phyloP scores from a whole-genome alignment of 2,113 vertebrate species.

The Pseudorasbora parva region DNA sequence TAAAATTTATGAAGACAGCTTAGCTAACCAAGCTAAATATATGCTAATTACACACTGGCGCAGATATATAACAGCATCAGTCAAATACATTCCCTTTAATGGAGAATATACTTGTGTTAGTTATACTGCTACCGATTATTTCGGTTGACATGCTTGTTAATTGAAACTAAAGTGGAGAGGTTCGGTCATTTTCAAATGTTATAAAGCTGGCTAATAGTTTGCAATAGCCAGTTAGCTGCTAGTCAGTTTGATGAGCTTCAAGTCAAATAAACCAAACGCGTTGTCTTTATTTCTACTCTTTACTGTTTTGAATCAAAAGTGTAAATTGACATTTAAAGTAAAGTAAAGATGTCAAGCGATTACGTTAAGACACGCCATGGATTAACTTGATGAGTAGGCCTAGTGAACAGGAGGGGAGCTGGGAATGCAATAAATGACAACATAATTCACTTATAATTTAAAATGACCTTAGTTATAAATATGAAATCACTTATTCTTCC shows the following conservation, averaged over 20 bases:
- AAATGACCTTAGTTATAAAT: too few relatives aligned
- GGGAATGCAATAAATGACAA: neutral
- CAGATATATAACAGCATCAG: neutral
- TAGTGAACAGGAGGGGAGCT: neutral
- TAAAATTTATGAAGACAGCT: neutral
- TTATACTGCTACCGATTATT: neutral
- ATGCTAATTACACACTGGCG: slow-evolving; percentile 24
- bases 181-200: neutral
- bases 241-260: neutral
- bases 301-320: neutral
- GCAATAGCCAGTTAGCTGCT: neutral
- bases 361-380: neutral
- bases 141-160: neutral
- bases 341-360: slow-evolving; percentile 2
- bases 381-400: slow-evolving; percentile 16
- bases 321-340: neutral
- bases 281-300: neutral
- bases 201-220: neutral
- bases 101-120: neutral
- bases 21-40: slow-evolving; percentile 21
- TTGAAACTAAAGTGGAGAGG: neutral
- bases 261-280: neutral
- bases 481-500: neutral
- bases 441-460: neutral
- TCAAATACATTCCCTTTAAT: neutral